Conservation (phyloP, 2,797 vertebrate genomes). For the Gymnopithys bicolor region DNA sequence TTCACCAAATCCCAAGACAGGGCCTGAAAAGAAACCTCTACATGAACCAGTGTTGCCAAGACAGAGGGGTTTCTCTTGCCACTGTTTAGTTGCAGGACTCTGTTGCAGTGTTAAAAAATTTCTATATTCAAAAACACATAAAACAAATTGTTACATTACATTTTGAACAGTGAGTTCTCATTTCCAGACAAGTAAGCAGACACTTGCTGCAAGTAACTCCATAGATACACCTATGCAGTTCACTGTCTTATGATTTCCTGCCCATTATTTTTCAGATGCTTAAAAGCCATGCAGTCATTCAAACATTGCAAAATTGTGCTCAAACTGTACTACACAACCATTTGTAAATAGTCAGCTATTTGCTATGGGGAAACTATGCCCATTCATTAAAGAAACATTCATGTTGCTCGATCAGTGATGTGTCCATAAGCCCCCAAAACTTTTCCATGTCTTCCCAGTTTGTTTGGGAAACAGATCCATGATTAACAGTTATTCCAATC, state of each 20-base stretch:
- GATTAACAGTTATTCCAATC: neutral
- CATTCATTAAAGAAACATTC: neutral
- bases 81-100: slow-evolving; percentile 83
- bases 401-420: neutral
- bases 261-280: neutral
- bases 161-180: neutral
- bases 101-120: slow-evolving; percentile 96
- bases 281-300: neutral
- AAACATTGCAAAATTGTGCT: neutral
- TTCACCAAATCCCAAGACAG: slow-evolving; percentile 96
- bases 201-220: neutral
- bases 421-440: neutral
- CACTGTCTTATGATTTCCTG: neutral
- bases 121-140: slow-evolving; percentile 78
- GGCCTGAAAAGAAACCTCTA: slow-evolving; percentile 88
- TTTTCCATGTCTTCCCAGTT: neutral
- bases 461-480: neutral
- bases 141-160: slow-evolving; percentile 3
- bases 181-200: neutral
- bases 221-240: neutral
- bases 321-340: neutral
- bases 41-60: slow-evolving; percentile 88
- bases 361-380: neutral
- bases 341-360: neutral
- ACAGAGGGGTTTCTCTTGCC: slow-evolving; percentile 96